A percentile compares a stretch with the other conserved stretches of the same genome.
phyloP scores from a whole-genome alignment of 37 sponge, comb jelly and placozoan genomes.

The Beroe forskalii region DNA sequence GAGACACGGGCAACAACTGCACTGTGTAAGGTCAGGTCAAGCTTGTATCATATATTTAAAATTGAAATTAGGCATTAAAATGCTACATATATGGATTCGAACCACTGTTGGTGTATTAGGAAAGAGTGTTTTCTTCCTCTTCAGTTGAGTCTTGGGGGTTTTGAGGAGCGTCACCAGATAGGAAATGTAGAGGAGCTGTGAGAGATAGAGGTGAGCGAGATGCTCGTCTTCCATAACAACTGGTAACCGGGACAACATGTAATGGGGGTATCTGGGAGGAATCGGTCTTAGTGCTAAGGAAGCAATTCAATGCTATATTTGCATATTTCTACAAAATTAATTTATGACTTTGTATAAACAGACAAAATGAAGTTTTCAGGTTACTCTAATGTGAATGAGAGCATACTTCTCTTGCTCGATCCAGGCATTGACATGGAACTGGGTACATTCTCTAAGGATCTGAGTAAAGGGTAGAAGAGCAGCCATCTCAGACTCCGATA shows the following conservation, averaged over 20 bases:
- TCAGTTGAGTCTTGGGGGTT: neutral
- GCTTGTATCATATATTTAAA: too few relatives aligned
- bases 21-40: too few relatives aligned
- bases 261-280: conserved; percentile 40
- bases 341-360: too few relatives aligned
- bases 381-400: neutral
- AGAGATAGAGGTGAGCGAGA: conserved; percentile 1
- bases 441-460: conserved; percentile 29
- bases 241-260: conserved; percentile 60
- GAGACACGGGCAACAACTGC: too few relatives aligned
- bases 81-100: too few relatives aligned
- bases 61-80: too few relatives aligned
- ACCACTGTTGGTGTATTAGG: conserved; percentile 46
- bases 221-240: conserved; percentile 54
- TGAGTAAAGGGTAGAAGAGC: conserved; percentile 41
- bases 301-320: too few relatives aligned
- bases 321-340: too few relatives aligned
- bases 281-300: neutral
- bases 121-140: neutral
- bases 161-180: conserved; percentile 31
- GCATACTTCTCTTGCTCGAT: conserved; percentile 12
- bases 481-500: conserved; percentile 30
- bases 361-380: too few relatives aligned
- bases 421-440: conserved; percentile 39
- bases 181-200: conserved; percentile 52